Evolutionary conservation across 2,888 invertebrate genomes (phyloP), one percentile per base, ranked within the genome.

Genomic region (Phymatocera aterrima): DNA sequence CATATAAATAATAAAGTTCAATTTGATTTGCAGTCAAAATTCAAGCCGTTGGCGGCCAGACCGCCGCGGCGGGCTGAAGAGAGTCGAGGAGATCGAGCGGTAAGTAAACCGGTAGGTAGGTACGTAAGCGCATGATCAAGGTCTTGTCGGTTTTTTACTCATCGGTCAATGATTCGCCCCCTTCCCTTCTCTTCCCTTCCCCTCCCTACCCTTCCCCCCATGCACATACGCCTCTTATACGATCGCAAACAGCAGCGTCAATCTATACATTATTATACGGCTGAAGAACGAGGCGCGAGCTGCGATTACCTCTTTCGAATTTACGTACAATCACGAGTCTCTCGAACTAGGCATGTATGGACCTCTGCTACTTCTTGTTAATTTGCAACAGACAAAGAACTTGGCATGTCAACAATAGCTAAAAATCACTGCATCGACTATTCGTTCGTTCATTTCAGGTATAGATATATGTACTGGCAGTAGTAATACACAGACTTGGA

Each of bases 151-250:
- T 65, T 65, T 65, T 65, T 43, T 21, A 3, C 18, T 43, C 37
- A 40, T 65, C 65, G 65, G 24, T 65, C 65, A 65, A 43, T 65
- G 65, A 65, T 65, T 65, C 65, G 40, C 21, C n/a, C 37, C 6
- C 18, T 24, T 31, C 40, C 40, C 18, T 40, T 5, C 28, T 31
- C 3, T 21, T 8, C 57, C 21, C n/a, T 37, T 21, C 37, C 6
- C 18, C 43, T 31, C 40, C 40, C 18, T 40, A 12, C 28, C 60
- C 3, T 21, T 8, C 57, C 21, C n/a, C 18, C 10, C 12, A 21
- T 24, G 15, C 18, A 15, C 3, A 46, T 4, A 15, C 46, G 46
- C 10, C 21, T 51, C 46, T 51, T 18, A 51, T 51, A 51, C 51
- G 10, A 51, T n/a, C n/a, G n/a, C n/a, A n/a, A n/a, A n/a, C n/a